Evolutionary conservation across 1,140 invertebrate species (phyloP).

Genomic region (Pogonognathellus flavescens): DNA sequence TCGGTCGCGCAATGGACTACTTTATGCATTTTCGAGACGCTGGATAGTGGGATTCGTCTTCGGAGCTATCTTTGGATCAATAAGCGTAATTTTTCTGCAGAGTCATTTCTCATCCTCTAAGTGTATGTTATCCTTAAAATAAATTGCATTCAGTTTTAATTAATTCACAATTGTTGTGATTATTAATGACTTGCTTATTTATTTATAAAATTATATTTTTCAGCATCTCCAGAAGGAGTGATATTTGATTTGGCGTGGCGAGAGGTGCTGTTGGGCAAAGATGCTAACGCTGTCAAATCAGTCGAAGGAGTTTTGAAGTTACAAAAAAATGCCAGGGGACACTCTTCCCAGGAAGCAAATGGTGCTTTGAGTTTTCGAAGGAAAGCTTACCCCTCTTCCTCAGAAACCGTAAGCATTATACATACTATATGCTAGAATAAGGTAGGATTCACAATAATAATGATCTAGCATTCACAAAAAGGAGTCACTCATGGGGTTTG

Average conservation of each 20-base stretch:
- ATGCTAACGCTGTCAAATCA: conserved; percentile 57
- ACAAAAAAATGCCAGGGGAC: conserved; percentile 44
- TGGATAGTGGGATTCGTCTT: conserved; percentile 65
- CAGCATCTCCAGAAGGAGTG: conserved; percentile 47
- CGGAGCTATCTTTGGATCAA: conserved; percentile 63
- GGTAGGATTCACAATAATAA: too few species aligned
- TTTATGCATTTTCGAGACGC: conserved; percentile 66
- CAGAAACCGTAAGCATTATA: conserved; percentile 21
- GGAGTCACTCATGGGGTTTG: too few species aligned
- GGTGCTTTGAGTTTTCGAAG: background rate
- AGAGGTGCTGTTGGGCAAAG: conserved; percentile 59
- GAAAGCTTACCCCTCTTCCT: background rate
- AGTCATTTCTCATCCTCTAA: conserved; percentile 56
- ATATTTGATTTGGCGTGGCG: conserved; percentile 64
- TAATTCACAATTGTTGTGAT: too few species aligned
- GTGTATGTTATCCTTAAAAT: background rate
- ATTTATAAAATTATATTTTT: conserved; percentile 32
- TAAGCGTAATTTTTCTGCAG: conserved; percentile 60
- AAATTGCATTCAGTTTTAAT: background rate
- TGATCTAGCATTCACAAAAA: too few species aligned
- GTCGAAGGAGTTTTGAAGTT: conserved; percentile 64
- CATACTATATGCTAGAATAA: too few species aligned
- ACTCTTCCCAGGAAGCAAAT: conserved; percentile 10
- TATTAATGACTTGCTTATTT: too few species aligned
- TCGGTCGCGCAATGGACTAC: conserved; percentile 62